phyloP scores from a whole-genome alignment of 2,888 invertebrate species.

The Blastobasis adustella region DNA sequence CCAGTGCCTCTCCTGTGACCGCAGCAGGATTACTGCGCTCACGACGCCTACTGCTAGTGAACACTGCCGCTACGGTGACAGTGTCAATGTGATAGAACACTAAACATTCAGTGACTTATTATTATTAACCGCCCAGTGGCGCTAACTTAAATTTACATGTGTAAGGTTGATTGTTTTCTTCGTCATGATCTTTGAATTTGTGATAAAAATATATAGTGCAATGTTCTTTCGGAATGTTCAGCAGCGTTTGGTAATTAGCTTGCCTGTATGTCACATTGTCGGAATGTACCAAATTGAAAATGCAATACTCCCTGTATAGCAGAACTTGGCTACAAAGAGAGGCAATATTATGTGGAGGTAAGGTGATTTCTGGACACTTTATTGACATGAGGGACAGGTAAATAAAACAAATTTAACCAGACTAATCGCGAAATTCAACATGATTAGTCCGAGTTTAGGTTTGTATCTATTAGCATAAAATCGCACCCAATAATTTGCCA shows the following conservation, averaged over 20 bases:
- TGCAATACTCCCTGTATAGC: too few species aligned
- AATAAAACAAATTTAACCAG: too few species aligned
- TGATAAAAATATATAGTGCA: conserved; percentile 53
- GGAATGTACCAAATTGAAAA: too few species aligned
- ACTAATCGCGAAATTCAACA: too few species aligned
- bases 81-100: conserved; percentile 3
- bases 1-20: conserved; percentile 72
- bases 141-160: neutral
- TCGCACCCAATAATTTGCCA: too few species aligned
- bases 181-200: conserved; percentile 29
- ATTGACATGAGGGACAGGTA: too few species aligned
- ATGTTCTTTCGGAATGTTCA: conserved; percentile 41
- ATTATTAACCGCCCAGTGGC: neutral
- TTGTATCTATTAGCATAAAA: too few species aligned
- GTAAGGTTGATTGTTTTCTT: neutral
- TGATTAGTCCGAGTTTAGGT: too few species aligned
- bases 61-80: conserved; percentile 4
- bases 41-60: conserved; percentile 36
- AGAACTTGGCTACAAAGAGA: too few species aligned
- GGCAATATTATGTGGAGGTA: neutral
- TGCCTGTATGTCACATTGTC: too few species aligned
- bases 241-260: neutral
- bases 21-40: conserved; percentile 44
- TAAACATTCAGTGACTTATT: conserved; percentile 12
- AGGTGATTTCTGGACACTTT: neutral